Conservation (phyloP, 53 echinoderm and acorn worm genomes). For the Mesocentrotus franciscanus region DNA sequence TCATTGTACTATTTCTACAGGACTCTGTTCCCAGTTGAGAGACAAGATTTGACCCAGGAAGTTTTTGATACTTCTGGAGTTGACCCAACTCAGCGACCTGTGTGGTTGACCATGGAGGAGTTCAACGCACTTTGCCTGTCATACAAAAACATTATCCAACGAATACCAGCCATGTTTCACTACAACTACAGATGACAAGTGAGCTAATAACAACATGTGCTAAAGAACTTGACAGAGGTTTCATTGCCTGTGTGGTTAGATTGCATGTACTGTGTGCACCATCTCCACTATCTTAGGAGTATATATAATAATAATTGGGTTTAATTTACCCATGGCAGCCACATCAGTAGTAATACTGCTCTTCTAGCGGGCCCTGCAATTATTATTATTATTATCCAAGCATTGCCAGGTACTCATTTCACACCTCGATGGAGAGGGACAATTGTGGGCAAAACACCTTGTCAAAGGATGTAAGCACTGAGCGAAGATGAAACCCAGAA, state of each 20-base stretch:
- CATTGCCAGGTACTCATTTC: too few relatives aligned
- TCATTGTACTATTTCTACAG: conserved; percentile 41
- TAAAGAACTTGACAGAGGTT: conserved; percentile 5
- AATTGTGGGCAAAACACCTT: too few relatives aligned
- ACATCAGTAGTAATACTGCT: too few relatives aligned
- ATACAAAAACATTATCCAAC: conserved; percentile 81
- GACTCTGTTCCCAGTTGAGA: conserved; percentile 80
- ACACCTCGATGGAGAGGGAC: too few relatives aligned
- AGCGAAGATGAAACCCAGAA: too few relatives aligned
- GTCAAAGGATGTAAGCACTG: too few relatives aligned
- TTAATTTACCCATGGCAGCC: too few relatives aligned
- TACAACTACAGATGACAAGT: conserved; percentile 84
- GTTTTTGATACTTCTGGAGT: conserved; percentile 80
- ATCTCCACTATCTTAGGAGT: too few relatives aligned
- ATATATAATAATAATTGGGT: too few relatives aligned
- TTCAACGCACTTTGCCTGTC: conserved; percentile 80
- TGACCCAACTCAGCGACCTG: conserved; percentile 78
- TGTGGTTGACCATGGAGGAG: conserved; percentile 83
- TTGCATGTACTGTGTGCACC: too few relatives aligned
- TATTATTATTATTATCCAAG: too few relatives aligned
- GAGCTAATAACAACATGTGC: neutral
- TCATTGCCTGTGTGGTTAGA: neutral
- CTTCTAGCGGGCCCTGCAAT: too few relatives aligned
- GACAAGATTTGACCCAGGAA: conserved; percentile 81
- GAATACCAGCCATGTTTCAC: conserved; percentile 85